Conservation (phyloP, 2,113 vertebrate species). For the Triplophysa rosa region DNA sequence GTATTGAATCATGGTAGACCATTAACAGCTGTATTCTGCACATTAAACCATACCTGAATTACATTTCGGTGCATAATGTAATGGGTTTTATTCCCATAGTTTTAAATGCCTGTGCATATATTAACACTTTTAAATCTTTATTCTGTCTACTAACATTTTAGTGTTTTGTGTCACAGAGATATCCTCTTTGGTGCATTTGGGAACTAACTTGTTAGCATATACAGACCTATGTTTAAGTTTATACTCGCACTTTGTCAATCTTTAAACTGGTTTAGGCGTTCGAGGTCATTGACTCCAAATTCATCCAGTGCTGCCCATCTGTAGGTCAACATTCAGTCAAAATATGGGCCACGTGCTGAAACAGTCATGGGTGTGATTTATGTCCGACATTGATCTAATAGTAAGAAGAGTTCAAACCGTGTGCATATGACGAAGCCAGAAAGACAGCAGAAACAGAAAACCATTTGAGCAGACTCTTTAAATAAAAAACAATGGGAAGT, state of each 20-base stretch:
- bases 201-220: background rate
- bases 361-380: background rate
- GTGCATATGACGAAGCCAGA: background rate
- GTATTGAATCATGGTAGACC: too few species aligned
- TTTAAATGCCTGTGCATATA: too few species aligned
- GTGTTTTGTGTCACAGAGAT: background rate
- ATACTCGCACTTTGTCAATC: background rate
- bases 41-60: background rate
- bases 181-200: background rate
- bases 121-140: background rate
- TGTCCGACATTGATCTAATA: background rate
- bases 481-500: too few species aligned
- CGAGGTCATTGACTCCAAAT: background rate
- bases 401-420: background rate
- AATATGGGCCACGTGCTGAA: slow-evolving; percentile 33
- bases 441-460: background rate
- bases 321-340: background rate
- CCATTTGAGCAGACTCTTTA: background rate
- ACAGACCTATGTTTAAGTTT: background rate
- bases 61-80: too few species aligned
- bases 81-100: too few species aligned
- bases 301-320: background rate
- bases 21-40: background rate
- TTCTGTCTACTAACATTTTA: background rate
- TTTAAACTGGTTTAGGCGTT: background rate